Conservation (phyloP, 2,113 vertebrate species). For the Pterocles orientalis region DNA sequence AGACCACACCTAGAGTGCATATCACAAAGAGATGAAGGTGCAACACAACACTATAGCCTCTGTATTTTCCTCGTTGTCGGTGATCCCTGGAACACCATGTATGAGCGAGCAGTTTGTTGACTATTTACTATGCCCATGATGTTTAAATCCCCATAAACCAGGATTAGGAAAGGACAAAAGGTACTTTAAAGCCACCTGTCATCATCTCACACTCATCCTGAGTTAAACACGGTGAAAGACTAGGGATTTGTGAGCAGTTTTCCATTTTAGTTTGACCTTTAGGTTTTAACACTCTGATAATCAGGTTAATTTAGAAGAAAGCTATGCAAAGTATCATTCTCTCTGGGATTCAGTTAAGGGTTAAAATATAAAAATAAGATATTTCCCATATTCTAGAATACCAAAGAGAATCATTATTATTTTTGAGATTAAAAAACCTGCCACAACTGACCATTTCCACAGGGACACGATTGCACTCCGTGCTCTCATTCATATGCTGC, state of each 20-base stretch:
- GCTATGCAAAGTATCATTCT: background rate
- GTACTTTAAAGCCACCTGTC: slow-evolving; percentile 67
- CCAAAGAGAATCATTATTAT: background rate
- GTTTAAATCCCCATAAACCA: slow-evolving; percentile 60
- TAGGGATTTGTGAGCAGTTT: background rate
- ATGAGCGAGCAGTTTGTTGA: background rate
- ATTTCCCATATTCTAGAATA: background rate
- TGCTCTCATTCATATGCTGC: background rate
- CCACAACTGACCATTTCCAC: background rate
- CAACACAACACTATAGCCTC: background rate
- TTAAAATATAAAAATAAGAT: background rate
- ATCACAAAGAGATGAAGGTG: background rate
- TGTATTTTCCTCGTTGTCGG: background rate
- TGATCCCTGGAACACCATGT: background rate
- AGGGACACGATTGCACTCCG: background rate
- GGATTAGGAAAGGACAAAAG: slow-evolving; percentile 61
- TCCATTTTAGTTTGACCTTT: slow-evolving; percentile 26
- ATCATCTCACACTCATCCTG: slow-evolving; percentile 9
- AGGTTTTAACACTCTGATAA: background rate
- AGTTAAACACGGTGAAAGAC: slow-evolving; percentile 40
- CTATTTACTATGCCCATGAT: slow-evolving; percentile 19
- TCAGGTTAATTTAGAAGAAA: background rate
- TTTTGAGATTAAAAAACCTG: background rate
- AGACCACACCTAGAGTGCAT: background rate
- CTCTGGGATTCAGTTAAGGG: background rate